Conservation (phyloP, 2,113 vertebrate genomes). For the Paramisgurnus dabryanus region DNA sequence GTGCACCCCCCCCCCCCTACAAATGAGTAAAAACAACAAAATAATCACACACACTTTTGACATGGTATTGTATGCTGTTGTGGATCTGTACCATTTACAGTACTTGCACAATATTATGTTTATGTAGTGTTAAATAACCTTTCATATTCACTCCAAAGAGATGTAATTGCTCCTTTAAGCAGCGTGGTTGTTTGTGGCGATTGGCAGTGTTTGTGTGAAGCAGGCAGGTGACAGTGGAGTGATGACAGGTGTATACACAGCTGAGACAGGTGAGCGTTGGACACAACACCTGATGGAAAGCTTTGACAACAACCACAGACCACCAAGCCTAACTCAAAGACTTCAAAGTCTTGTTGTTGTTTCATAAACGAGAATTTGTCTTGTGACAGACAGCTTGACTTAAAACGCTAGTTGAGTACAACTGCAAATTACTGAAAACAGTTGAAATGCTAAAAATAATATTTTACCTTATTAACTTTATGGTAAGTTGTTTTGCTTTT, state of each 20-base stretch:
- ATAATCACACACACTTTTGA: too few relatives aligned
- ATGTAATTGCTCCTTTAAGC: not conserved
- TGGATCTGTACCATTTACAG: not conserved
- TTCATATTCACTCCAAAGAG: slow-evolving; percentile 2
- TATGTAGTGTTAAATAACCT: slow-evolving; percentile 9
- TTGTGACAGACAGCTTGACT: not conserved
- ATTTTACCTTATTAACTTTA: not conserved
- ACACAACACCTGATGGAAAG: slow-evolving; percentile 31
- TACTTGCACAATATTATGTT: not conserved
- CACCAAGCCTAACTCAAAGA: slow-evolving; percentile 21
- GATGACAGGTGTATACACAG: slow-evolving; percentile 56
- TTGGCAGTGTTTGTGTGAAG: slow-evolving; percentile 29
- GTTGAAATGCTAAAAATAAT: not conserved
- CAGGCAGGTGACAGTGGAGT: slow-evolving; percentile 49
- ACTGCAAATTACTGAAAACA: not conserved
- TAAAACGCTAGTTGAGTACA: not conserved
- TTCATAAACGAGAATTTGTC: not conserved
- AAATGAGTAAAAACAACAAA: too few relatives aligned
- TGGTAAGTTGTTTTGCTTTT: too few relatives aligned
- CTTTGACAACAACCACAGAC: slow-evolving; percentile 35
- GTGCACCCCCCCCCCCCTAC: too few relatives aligned
- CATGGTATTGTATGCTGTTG: not conserved
- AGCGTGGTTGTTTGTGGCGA: not conserved
- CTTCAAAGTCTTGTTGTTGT: slow-evolving; percentile 48
- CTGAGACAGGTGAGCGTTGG: slow-evolving; percentile 50